A percentile compares a stretch with the other conserved stretches of the same genome.
These are phyloP conservation scores for Cyphomyrus discorhynchus DNA, from an alignment of 2,113 vertebrate species.

Conservation along the genomic window DNA sequence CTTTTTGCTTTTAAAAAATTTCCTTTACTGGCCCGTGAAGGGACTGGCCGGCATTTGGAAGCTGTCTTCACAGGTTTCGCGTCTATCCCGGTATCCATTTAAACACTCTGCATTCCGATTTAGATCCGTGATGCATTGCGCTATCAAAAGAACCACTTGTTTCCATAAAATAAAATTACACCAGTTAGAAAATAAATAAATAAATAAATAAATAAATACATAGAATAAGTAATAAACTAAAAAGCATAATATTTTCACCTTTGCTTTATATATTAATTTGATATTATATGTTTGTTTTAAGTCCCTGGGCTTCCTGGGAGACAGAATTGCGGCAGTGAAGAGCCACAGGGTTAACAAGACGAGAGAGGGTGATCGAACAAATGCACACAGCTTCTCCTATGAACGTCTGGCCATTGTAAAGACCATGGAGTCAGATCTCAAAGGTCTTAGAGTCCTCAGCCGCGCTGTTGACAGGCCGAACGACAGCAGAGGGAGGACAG, in stretches of 20 bases:
- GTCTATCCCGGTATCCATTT: not conserved
- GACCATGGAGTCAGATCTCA: not conserved
- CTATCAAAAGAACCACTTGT: not conserved
- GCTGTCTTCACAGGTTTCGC: not conserved
- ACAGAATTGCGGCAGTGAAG: not conserved
- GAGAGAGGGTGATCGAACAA: not conserved
- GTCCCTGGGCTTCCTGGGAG: not conserved
- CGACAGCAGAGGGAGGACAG: not conserved
- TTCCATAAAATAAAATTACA: not conserved
- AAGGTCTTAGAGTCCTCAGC: not conserved
- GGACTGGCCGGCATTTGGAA: not conserved
- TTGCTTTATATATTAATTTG: not conserved
- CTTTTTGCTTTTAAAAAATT: not conserved
- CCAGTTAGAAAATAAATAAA: not conserved
- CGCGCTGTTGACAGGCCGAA: not conserved
- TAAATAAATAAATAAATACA: not conserved
- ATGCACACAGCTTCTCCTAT: not conserved
- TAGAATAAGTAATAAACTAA: not conserved
- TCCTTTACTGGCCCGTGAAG: not conserved
- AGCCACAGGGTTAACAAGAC: not conserved
- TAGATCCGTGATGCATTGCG: not conserved
- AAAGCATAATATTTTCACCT: not conserved
- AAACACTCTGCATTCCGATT: not conserved
- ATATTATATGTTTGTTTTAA: not conserved
- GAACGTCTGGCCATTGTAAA: not conserved